Evolutionary conservation across 1,140 invertebrate genomes (phyloP), one percentile per base, ranked within the genome.

Genomic region (Octopus bimaculoides): DNA sequence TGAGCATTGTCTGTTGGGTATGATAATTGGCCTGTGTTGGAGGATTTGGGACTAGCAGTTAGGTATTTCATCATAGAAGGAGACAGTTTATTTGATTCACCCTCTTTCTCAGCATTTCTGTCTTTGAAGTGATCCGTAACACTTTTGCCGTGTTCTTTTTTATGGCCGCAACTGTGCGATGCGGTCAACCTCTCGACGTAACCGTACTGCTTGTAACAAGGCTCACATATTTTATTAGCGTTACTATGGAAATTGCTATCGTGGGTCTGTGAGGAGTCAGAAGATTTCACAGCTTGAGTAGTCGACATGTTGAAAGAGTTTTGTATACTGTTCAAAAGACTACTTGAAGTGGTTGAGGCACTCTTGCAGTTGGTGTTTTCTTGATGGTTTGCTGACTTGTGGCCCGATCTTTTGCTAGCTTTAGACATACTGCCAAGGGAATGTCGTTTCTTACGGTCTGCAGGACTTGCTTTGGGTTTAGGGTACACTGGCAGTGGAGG

Each of bases 41-140:
- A 71, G 26, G 66, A 71, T 20, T 71, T 71, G 26, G 66, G 66
- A 71, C 66, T 12, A 20, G 66, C 17, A 17, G 66, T 71, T 6
- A 71, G 66, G 26, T 71, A 71, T 71, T 71, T 71, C 66, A 71
- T 9, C 66, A 71, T 71, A 17, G 66, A 14, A 71, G 66, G 66
- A 14, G 66, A 17, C 17, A 71, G 17, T 14, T 71, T 71, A 5
- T 71, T 71, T 8, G 7, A n/a, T 8, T 14, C 17, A 71, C 17
- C 5, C 4, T 71, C 26, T 17, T 71, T 71, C 17, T 71, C 66
- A 6, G 26, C 9, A 41, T n/a, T 6, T 6, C 6, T 9, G 26
- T 75, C 52, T 14, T 75, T 75, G 9, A 5, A 52, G 26, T 41
- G 41, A 14, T 75, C 74, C 14, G 17, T 26, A 9, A 52, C 8